Evolutionary conservation across 2,888 invertebrate genomes (phyloP).

Genomic region (Xiphydria camelus): DNA sequence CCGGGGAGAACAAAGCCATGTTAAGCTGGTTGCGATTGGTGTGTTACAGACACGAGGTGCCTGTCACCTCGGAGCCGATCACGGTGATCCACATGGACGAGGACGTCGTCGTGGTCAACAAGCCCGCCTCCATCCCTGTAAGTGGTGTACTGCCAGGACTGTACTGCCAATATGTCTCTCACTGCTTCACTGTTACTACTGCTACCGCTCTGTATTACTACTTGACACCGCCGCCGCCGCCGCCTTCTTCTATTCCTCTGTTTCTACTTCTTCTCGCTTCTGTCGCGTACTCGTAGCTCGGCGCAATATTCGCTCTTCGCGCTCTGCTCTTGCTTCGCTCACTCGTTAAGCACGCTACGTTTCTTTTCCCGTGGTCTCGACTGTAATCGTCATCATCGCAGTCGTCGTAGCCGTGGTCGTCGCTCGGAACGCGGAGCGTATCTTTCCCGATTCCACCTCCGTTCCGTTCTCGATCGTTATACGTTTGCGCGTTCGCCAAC

Average conservation of each 20-base stretch:
- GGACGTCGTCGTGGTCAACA: constrained; percentile 99
- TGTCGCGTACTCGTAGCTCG: too few relatives aligned
- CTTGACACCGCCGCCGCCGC: not conserved
- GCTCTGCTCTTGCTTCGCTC: not conserved
- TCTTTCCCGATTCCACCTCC: too few relatives aligned
- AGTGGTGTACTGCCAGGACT: constrained; percentile 76
- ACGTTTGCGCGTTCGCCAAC: too few relatives aligned
- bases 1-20: constrained; percentile 48
- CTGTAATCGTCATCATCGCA: too few relatives aligned
- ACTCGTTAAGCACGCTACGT: too few relatives aligned
- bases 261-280: not conserved
- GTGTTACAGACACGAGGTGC: constrained; percentile 96
- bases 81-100: constrained; percentile 97
- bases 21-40: constrained; percentile 58
- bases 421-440: too few relatives aligned
- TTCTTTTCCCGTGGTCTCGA: too few relatives aligned
- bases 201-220: not conserved
- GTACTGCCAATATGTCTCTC: constrained; percentile 51
- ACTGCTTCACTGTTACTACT: constrained; percentile 13
- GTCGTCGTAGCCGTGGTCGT: too few relatives aligned
- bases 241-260: not conserved
- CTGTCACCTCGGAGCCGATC: constrained; percentile 95
- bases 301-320: not conserved
- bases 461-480: too few relatives aligned
- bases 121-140: constrained; percentile 99